Base-by-base conservation (phyloP, 2,888 invertebrate species). In the Dasysyrphus tricinctus region DNA sequence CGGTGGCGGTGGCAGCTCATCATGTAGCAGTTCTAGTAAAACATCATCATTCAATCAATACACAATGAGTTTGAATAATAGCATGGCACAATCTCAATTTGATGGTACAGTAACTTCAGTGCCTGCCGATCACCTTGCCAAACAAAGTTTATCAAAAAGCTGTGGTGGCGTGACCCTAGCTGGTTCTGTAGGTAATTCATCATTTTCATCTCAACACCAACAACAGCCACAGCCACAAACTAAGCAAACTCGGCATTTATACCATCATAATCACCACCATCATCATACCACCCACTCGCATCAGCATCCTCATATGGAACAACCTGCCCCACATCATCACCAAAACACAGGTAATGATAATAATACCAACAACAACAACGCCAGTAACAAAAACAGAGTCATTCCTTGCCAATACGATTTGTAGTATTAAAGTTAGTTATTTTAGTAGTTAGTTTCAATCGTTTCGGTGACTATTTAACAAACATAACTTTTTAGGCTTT, bases 21-120 rank as follows among this genome's bases (percentile, higher is more conserved):
- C 88, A 34, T 83, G 88, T 76, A 88, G 88, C 82, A 88, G 85
- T 19, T 81, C 88, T 65, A 88, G 86, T 69, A 88, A 88, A 82
- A 78, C 82, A 63, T 81, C 87, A 72, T 84, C 81, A 74, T 81
- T 73, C 42, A 86, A 78, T 70, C 85, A 86, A 63, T 86, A 83
- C 65, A 63, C 85, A 78, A 70, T 80, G 76, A 84, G 54, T 63
- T 73, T 86, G 72, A 88, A 81, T 73, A 81, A 87, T 74, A 79
- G 82, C 49, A 61, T 84, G 63, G 29, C 47, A 59, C 80, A 72
- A 69, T 47, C 72, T 24, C 73, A 77, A 81, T 82, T 80, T 24
- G 78, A 59, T 67, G 56, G 70, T 56, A 54, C 76, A 29, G 69
- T 32, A 67, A 72, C 88, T 49, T 80, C 85, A 67, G 81, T 75